phyloP scores from a whole-genome alignment of 2,113 vertebrate genomes.

The Morone chrysops region DNA sequence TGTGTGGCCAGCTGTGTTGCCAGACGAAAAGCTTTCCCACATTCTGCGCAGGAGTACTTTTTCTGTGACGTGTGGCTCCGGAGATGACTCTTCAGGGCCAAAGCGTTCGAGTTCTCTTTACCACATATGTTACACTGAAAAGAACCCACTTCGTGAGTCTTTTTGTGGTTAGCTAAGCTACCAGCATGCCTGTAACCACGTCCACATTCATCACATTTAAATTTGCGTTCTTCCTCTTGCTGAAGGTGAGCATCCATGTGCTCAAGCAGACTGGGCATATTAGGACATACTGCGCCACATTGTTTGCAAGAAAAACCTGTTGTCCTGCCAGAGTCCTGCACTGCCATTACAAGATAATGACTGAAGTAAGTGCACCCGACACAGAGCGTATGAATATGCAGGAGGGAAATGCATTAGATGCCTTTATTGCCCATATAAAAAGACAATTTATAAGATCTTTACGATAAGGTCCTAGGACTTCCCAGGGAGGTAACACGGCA shows the following conservation, averaged over 20 bases:
- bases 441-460: slow-evolving; percentile 14
- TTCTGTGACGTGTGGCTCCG: slow-evolving; percentile 83
- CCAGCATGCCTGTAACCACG: slow-evolving; percentile 90
- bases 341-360: slow-evolving; percentile 68
- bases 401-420: slow-evolving; percentile 67
- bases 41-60: slow-evolving; percentile 81
- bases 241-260: slow-evolving; percentile 73
- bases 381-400: slow-evolving; percentile 39
- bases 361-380: slow-evolving; percentile 46
- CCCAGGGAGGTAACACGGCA: slow-evolving; percentile 20
- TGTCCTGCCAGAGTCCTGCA: slow-evolving; percentile 73
- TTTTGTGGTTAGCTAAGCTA: slow-evolving; percentile 90
- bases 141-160: slow-evolving; percentile 87
- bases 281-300: slow-evolving; percentile 74
- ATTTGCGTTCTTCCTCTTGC: slow-evolving; percentile 84
- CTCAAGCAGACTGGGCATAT: slow-evolving; percentile 79
- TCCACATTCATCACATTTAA: slow-evolving; percentile 89
- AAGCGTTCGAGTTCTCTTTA: slow-evolving; percentile 85
- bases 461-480: slow-evolving; percentile 37
- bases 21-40: slow-evolving; percentile 83
- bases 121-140: slow-evolving; percentile 87
- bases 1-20: slow-evolving; percentile 82
- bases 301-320: slow-evolving; percentile 81
- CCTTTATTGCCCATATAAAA: slow-evolving; percentile 39
- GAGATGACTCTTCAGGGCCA: slow-evolving; percentile 84